These are phyloP conservation scores for Phaedon cochleariae DNA, from an alignment of 2,888 invertebrate genomes.

Conservation along the genomic window DNA sequence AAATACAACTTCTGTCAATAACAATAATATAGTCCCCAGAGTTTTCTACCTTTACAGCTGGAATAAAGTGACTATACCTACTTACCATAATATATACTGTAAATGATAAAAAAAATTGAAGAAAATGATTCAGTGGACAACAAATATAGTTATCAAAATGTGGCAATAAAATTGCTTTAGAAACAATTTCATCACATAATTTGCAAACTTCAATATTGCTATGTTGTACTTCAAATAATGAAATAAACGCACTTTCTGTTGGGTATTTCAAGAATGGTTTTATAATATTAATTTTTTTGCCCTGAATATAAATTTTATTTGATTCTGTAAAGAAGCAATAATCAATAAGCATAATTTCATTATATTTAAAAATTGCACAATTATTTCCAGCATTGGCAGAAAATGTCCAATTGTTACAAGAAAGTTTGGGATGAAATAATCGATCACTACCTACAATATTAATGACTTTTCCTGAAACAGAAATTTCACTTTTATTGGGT, in stretches of 20 bases:
- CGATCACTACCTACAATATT: background rate
- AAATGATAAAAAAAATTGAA: background rate
- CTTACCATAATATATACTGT: background rate
- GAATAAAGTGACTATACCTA: too few relatives aligned
- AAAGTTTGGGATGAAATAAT: conserved; percentile 6
- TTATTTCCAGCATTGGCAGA: background rate
- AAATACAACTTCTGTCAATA: background rate
- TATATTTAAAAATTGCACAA: conserved; percentile 1
- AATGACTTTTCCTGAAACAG: conserved; percentile 10
- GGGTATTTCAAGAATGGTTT: conserved; percentile 12
- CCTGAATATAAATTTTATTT: conserved; percentile 5
- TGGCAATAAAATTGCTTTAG: conserved; percentile 10
- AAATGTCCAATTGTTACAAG: background rate
- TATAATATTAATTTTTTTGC: conserved; percentile 13
- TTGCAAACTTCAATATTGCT: conserved; percentile 1
- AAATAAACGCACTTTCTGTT: background rate
- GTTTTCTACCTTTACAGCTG: background rate
- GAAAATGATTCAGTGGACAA: conserved; percentile 13
- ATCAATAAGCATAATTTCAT: conserved; percentile 3
- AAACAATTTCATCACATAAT: conserved; percentile 5
- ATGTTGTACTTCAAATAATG: background rate
- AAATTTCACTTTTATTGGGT: conserved; percentile 8
- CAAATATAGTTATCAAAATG: conserved; percentile 16
- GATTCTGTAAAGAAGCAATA: conserved; percentile 7
- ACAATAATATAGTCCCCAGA: background rate